Conservation (phyloP, 2,797 vertebrate genomes). For the Danionella dracula region DNA sequence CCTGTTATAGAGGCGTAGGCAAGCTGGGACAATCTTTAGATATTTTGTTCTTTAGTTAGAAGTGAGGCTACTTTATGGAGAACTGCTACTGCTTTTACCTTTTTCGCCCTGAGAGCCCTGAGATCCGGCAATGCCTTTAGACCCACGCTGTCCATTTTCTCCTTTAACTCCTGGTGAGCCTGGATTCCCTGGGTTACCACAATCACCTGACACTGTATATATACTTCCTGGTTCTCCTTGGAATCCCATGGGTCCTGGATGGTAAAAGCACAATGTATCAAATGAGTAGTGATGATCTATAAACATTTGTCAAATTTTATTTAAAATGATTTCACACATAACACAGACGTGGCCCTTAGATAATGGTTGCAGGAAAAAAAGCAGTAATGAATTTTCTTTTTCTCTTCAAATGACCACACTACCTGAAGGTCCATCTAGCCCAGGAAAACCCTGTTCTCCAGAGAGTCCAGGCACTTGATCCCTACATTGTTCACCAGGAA, state of each 20-base stretch:
- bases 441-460: constrained; percentile 58
- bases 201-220: constrained; percentile 51
- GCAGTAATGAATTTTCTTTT: no score
- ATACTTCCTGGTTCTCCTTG: constrained; percentile 53
- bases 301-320: not conserved
- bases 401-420: no score
- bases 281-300: not conserved
- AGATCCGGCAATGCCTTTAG: constrained; percentile 51
- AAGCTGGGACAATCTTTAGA: no score
- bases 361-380: no score
- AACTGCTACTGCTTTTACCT: constrained; percentile 50
- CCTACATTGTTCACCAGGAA: constrained; percentile 53
- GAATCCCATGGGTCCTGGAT: constrained; percentile 58
- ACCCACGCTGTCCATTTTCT: constrained; percentile 49
- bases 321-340: not conserved
- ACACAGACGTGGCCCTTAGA: no score
- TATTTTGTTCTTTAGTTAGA: no score
- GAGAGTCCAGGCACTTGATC: constrained; percentile 32
- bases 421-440: constrained; percentile 60
- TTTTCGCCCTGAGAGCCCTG: constrained; percentile 53
- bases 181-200: constrained; percentile 59
- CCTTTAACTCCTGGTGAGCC: constrained; percentile 57
- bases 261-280: not conserved
- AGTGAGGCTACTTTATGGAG: no score
- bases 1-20: no score